A percentile compares a stretch with the other conserved stretches of the same genome.
phyloP scores from a whole-genome alignment of 2,888 invertebrate species.

The Diplazon laetatorius region DNA sequence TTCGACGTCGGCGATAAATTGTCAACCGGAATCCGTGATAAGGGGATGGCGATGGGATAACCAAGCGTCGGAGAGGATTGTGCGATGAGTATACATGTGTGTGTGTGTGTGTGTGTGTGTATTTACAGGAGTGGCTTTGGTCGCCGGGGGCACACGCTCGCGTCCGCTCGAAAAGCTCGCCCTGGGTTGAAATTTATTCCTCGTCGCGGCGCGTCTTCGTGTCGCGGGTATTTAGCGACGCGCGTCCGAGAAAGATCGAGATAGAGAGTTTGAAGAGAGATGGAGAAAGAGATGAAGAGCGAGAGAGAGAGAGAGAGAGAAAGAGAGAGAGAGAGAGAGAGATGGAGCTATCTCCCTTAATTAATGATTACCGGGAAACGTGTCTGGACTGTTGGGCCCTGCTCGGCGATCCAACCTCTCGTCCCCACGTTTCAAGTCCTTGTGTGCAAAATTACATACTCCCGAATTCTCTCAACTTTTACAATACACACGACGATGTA shows the following conservation, averaged over 20 bases:
- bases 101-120: no score
- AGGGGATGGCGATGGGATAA: slow-evolving; percentile 59
- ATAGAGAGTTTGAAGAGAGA: no score
- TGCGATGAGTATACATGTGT: slow-evolving; percentile 16
- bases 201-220: slow-evolving; percentile 67
- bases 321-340: background rate
- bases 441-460: background rate
- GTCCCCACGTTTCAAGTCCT: slow-evolving; percentile 25
- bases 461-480: slow-evolving; percentile 30
- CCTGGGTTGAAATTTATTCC: slow-evolving; percentile 64
- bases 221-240: slow-evolving; percentile 75
- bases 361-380: slow-evolving; percentile 82
- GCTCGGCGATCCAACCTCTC: slow-evolving; percentile 69
- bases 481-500: slow-evolving; percentile 15
- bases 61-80: slow-evolving; percentile 45
- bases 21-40: slow-evolving; percentile 44
- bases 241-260: slow-evolving; percentile 62
- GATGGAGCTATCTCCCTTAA: slow-evolving; percentile 75
- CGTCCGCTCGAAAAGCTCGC: slow-evolving; percentile 36
- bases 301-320: slow-evolving; percentile 18
- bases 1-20: slow-evolving; percentile 42
- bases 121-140: slow-evolving; percentile 59
- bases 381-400: slow-evolving; percentile 76
- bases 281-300: slow-evolving; percentile 24
- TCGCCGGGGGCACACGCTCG: slow-evolving; percentile 17